phyloP scores from a whole-genome alignment of 2,888 invertebrate genomes.

The Timandra comae region DNA sequence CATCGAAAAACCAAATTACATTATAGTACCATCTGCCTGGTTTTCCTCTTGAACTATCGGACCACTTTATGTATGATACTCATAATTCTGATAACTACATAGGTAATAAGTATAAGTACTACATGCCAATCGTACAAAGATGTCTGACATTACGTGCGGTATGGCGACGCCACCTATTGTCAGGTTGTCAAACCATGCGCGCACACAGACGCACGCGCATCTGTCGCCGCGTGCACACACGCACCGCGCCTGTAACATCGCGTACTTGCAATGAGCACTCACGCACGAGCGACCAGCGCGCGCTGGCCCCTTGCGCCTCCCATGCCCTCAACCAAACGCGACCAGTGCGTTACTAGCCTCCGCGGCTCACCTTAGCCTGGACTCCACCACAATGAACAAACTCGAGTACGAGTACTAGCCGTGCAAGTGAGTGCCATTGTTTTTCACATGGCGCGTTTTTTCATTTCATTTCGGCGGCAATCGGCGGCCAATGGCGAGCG shows the following conservation, averaged over 20 bases:
- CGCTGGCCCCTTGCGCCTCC: conserved; percentile 12
- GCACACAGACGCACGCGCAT: conserved; percentile 33
- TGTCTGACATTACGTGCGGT: no score
- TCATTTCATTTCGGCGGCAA: conserved; percentile 39
- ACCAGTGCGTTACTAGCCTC: not conserved
- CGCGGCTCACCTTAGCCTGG: conserved; percentile 28
- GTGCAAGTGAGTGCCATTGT: conserved; percentile 65
- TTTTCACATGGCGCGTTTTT: conserved; percentile 53
- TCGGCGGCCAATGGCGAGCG: conserved; percentile 46
- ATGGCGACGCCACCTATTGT: conserved; percentile 31
- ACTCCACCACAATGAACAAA: conserved; percentile 33
- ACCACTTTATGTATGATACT: no score
- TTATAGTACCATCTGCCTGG: no score
- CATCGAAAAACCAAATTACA: no score
- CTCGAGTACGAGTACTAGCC: conserved; percentile 42
- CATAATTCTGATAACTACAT: no score
- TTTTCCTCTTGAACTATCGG: no score
- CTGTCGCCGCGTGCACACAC: conserved; percentile 26
- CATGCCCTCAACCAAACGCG: not conserved
- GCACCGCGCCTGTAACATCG: conserved; percentile 31
- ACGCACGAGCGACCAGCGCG: conserved; percentile 17
- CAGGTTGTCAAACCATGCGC: conserved; percentile 18
- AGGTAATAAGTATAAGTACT: no score
- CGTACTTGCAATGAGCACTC: conserved; percentile 30
- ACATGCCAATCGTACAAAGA: no score